Evolutionary conservation across 1,140 invertebrate genomes (phyloP), one percentile per base, ranked within the genome.

Genomic region (Drosophila pandora): DNA sequence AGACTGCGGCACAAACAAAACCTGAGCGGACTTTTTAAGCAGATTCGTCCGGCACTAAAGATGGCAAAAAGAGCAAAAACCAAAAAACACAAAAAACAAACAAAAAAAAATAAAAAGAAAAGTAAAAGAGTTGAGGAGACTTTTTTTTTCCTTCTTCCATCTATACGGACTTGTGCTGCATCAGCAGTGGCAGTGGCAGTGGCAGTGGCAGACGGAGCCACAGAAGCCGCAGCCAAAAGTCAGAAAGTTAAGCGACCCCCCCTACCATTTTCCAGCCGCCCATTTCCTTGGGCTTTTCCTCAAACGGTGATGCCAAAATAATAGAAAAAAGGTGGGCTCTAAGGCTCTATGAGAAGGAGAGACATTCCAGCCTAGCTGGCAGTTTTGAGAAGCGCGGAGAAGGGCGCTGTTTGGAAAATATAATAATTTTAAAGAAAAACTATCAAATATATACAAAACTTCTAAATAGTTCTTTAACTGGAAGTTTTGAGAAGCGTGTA

Each of bases 1-100:
- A 70, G 62, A 71, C 71, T 84, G 81, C 77, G 76, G 81, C 80
- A 84, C 57, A 71, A 53, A 74, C 59, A 63, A 70, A 79, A 87
- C 81, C 81, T 85, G 82, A 78, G 78, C 78, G 82, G 82, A 85
- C 82, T 85, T 85, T 85, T 88, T 78, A 87, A 87, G 75, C 83
- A 75, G 71, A 69, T 69, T 69, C 67, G 64, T 21, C 41, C 25
- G 28, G 63, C 67, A 49, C 43, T 50, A 25, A 34, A 50, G 10
- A 39, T 48, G 59, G 9, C 17, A 28, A 30, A 22, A 21, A n/a
- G 17, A 28, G 55, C 10, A 34, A 12, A 10, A 32, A 32, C 25
- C 25, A 32, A 9, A 10, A 9, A 32, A 9, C 7, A 10, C 10
- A 2, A 32, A 6, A 32, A 32, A 32, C 6, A 32, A 32, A 32